Percentiles rank a stretch among this genome's conserved stretches.
Conservation (phyloP, 2,113 vertebrate species). For the Peromyscus maniculatus region DNA sequence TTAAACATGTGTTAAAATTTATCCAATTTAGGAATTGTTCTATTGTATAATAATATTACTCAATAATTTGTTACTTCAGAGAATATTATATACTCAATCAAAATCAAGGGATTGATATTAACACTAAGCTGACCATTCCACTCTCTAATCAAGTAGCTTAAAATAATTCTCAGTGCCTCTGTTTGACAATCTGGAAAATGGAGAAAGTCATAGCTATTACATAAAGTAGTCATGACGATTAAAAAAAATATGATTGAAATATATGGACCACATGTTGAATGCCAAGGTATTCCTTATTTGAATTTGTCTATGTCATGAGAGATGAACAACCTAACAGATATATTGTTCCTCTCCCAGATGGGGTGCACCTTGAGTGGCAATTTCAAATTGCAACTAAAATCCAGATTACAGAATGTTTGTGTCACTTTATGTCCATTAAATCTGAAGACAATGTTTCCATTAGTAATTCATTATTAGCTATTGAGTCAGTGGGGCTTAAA, state of each 20-base stretch:
- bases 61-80: slow-evolving; percentile 1
- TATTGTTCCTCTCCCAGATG: neutral
- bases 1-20: neutral
- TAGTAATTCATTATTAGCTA: slow-evolving; percentile 60
- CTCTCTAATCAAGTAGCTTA: neutral
- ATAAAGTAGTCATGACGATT: neutral
- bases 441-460: slow-evolving; percentile 36
- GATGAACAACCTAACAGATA: neutral
- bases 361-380: neutral
- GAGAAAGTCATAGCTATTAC: neutral
- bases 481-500: slow-evolving; percentile 25
- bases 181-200: neutral
- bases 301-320: neutral
- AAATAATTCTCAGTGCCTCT: neutral
- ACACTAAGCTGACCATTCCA: neutral
- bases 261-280: neutral
- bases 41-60: slow-evolving; percentile 9
- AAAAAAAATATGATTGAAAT: slow-evolving; percentile 1
- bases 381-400: neutral
- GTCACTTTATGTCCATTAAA: neutral
- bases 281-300: neutral
- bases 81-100: neutral
- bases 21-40: neutral
- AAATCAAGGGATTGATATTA: neutral
- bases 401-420: neutral